A percentile compares a stretch with the other conserved stretches of the same genome.
Conservation (phyloP, 35 echinoderm and acorn worm genomes). For the Diadema setosum region DNA sequence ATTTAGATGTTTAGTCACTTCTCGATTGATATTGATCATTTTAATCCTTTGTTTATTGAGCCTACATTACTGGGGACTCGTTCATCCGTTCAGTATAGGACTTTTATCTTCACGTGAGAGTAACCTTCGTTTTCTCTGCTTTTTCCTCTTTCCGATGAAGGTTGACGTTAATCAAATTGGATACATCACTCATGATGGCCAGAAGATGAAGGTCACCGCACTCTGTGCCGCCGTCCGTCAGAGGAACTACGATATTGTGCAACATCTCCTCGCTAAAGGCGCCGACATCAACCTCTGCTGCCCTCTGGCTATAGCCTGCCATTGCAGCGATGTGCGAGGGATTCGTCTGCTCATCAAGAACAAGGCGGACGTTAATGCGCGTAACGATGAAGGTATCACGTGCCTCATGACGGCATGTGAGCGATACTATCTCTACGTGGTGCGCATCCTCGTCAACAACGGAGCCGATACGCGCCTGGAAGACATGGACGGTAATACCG, state of each 20-base stretch:
- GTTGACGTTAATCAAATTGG: background rate
- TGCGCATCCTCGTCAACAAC: background rate
- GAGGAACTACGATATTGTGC: background rate
- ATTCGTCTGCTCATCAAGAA: background rate
- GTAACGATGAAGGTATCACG: background rate
- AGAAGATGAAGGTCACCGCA: background rate
- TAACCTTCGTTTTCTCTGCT: background rate
- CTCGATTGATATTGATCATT: background rate
- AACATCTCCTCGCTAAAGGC: background rate
- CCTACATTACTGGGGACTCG: too few relatives aligned
- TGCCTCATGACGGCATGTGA: background rate
- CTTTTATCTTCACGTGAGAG: too few relatives aligned
- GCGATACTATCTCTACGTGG: background rate
- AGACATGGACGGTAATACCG: background rate
- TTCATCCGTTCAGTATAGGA: too few relatives aligned
- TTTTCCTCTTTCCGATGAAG: background rate
- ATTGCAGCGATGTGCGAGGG: background rate
- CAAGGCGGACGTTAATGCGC: background rate
- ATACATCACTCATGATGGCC: background rate
- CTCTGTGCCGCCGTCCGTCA: background rate
- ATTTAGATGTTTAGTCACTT: background rate
- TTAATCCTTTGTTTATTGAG: too few relatives aligned
- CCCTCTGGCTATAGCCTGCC: background rate
- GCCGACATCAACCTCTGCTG: background rate
- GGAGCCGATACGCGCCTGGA: background rate